phyloP scores from a whole-genome alignment of 2,888 invertebrate species.

The Adelognathus sp. region DNA sequence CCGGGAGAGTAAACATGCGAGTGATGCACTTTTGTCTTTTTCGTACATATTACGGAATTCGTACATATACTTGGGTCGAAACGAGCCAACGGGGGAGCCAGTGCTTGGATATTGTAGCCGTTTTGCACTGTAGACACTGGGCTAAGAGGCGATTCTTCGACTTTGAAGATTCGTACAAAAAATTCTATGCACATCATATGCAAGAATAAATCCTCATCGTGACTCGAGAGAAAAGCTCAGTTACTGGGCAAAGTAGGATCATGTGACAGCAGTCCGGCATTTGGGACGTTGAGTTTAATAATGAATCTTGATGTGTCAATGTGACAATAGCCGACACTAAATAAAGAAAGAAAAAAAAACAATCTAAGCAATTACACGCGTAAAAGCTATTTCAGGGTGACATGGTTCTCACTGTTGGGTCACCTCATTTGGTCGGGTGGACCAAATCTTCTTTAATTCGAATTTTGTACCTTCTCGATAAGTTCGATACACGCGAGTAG shows the following conservation, averaged over 20 bases:
- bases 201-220: neutral
- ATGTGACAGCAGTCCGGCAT: neutral
- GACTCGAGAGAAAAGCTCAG: neutral
- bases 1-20: slow-evolving; percentile 48
- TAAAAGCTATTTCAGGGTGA: slow-evolving; percentile 22
- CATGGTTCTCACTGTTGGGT: slow-evolving; percentile 30
- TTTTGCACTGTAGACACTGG: too few species aligned
- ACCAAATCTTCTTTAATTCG: slow-evolving; percentile 7
- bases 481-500: slow-evolving; percentile 97
- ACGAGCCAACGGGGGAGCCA: too few species aligned
- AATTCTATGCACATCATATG: neutral
- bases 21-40: neutral
- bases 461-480: slow-evolving; percentile 91
- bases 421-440: slow-evolving; percentile 23
- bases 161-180: neutral
- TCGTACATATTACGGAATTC: neutral
- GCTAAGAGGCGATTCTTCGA: neutral
- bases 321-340: slow-evolving; percentile 28
- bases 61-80: neutral
- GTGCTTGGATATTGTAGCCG: too few species aligned
- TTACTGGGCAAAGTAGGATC: neutral
- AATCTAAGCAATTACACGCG: slow-evolving; percentile 35
- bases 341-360: slow-evolving; percentile 17
- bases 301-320: neutral
- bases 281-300: neutral